Percentiles rank a stretch among this genome's conserved stretches.
Conservation (phyloP, 2,113 vertebrate species). For the Lophius piscatorius region DNA sequence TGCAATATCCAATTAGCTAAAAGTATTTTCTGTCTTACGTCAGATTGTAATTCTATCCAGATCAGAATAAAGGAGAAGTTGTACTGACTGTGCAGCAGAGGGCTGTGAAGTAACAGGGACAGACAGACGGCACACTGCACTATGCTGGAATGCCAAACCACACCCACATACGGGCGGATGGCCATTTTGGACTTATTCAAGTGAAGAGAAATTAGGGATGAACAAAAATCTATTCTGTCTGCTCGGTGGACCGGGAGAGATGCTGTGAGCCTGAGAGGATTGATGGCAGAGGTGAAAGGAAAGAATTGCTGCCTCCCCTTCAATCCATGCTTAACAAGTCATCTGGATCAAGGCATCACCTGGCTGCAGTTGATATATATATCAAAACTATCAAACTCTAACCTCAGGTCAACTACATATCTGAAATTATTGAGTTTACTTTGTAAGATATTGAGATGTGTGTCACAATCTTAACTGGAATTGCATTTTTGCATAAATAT, state of each 20-base stretch:
- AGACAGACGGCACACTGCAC: constrained; percentile 42
- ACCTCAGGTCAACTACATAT: too few relatives aligned
- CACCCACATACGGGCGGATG: constrained; percentile 4
- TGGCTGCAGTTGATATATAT: constrained; percentile 9
- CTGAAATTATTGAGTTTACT: too few relatives aligned
- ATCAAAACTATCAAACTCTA: constrained; percentile 1
- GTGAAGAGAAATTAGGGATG: constrained; percentile 30
- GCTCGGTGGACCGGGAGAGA: constrained; percentile 34
- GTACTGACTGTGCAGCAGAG: constrained; percentile 27
- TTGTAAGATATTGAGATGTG: too few relatives aligned
- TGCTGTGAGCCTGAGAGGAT: constrained; percentile 46
- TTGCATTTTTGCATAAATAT: too few relatives aligned
- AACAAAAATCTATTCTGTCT: constrained; percentile 40
- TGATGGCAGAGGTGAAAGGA: constrained; percentile 55
- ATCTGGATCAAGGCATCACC: constrained; percentile 45
- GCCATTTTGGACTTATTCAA: constrained; percentile 45
- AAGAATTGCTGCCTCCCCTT: constrained; percentile 16
- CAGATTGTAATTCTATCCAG: neutral
- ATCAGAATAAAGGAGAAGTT: constrained; percentile 19
- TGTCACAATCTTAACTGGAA: too few relatives aligned
- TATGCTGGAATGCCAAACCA: constrained; percentile 50
- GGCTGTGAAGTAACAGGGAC: constrained; percentile 59
- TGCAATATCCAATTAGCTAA: constrained; percentile 14
- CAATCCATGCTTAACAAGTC: constrained; percentile 46
- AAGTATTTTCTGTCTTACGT: neutral